phyloP scores from a whole-genome alignment of 2,113 vertebrate species.

The Boulengeromyrus knoepffleri region DNA sequence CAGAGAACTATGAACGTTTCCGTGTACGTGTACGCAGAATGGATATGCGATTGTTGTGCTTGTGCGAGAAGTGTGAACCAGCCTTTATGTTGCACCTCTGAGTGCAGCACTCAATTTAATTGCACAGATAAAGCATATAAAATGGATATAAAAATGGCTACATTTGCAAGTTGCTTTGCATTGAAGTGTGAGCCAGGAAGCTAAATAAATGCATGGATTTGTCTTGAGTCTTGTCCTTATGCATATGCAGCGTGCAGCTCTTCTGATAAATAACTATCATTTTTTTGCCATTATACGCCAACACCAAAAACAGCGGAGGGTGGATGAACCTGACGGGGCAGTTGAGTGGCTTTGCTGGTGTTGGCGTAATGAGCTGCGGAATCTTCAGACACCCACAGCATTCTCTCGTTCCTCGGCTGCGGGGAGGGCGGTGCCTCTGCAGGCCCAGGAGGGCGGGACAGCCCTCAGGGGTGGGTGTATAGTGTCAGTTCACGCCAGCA shows the following conservation, averaged over 20 bases:
- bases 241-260: background rate
- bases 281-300: constrained; percentile 24
- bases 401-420: constrained; percentile 37
- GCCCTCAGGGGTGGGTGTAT: constrained; percentile 29
- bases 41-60: too few relatives aligned
- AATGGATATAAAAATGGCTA: background rate
- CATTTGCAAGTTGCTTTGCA: background rate
- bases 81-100: background rate
- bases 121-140: background rate
- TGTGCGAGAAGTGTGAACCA: too few relatives aligned
- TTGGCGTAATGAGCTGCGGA: constrained; percentile 35
- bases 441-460: constrained; percentile 11
- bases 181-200: background rate
- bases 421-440: constrained; percentile 15
- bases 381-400: constrained; percentile 43
- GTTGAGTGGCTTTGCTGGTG: constrained; percentile 37
- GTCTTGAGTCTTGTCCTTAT: background rate
- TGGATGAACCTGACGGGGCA: constrained; percentile 41
- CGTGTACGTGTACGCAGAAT: too few relatives aligned
- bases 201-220: background rate
- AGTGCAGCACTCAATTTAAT: background rate
- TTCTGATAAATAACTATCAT: constrained; percentile 20
- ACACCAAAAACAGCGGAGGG: constrained; percentile 25
- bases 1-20: too few relatives aligned
- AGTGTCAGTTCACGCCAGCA: constrained; percentile 36